Percentiles rank a stretch among this genome's conserved stretches.
These are phyloP conservation scores for Smutsia gigantea DNA, from an alignment of 2,797 vertebrate species.

Conservation along the genomic window DNA sequence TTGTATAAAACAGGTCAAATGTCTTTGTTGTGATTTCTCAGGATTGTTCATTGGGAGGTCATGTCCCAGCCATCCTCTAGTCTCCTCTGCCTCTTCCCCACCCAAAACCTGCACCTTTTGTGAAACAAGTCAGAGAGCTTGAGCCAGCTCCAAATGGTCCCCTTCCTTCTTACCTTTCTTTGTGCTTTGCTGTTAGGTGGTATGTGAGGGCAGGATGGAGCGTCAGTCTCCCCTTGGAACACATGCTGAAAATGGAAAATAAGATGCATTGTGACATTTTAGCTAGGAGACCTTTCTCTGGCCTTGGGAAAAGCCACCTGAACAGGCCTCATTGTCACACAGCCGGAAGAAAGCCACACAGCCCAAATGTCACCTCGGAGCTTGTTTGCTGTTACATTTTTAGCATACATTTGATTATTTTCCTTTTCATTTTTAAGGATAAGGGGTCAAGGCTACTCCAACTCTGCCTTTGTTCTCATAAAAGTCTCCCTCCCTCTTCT, in stretches of 20 bases:
- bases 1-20: background rate
- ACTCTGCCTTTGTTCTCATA: slow-evolving; percentile 60
- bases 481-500: slow-evolving; percentile 41
- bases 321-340: slow-evolving; percentile 80
- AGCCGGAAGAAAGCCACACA: slow-evolving; percentile 75
- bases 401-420: slow-evolving; percentile 78
- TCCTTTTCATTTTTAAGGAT: slow-evolving; percentile 77
- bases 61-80: background rate
- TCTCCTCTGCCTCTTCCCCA: background rate
- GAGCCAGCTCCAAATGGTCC: background rate
- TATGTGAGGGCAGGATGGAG: slow-evolving; percentile 78
- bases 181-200: slow-evolving; percentile 71
- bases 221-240: slow-evolving; percentile 84
- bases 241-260: slow-evolving; percentile 84
- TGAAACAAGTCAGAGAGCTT: background rate
- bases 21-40: background rate
- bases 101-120: background rate
- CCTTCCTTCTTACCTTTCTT: slow-evolving; percentile 60
- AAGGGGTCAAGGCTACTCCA: slow-evolving; percentile 60
- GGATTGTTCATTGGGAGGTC: background rate
- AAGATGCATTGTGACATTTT: slow-evolving; percentile 88
- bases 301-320: slow-evolving; percentile 81
- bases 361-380: slow-evolving; percentile 83
- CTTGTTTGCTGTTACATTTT: slow-evolving; percentile 74
- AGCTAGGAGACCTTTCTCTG: slow-evolving; percentile 85